Conservation (phyloP, 2,113 vertebrate genomes). For the Dasyprocta punctata region DNA sequence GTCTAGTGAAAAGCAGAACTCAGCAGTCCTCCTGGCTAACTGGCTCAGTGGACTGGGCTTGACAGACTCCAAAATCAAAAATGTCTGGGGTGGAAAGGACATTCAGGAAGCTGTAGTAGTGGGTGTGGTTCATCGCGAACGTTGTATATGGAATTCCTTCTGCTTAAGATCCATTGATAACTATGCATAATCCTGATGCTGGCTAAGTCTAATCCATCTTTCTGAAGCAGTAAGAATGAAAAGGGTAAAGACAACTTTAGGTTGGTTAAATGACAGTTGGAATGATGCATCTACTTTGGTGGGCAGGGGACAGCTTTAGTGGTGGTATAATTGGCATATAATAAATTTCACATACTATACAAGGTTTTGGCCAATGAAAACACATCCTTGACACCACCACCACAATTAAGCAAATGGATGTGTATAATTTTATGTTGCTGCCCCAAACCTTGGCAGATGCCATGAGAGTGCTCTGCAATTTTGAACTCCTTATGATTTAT, state of each 20-base stretch:
- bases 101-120: rapidly evolving
- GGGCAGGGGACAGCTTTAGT: not conserved
- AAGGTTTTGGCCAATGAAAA: not conserved
- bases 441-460: not conserved
- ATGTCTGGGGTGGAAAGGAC: not conserved
- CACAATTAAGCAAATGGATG: not conserved
- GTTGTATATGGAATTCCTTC: rapidly evolving
- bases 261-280: not conserved
- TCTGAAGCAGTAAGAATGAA: not conserved
- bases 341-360: not conserved
- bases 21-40: not conserved
- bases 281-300: not conserved
- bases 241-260: not conserved
- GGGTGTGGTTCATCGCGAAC: not conserved
- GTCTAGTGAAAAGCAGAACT: not conserved
- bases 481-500: not conserved
- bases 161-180: rapidly evolving
- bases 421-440: not conserved
- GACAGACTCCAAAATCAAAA: not conserved
- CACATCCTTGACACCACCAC: not conserved
- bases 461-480: not conserved
- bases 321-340: not conserved
- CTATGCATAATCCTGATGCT: not conserved
- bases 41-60: not conserved
- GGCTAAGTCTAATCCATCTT: not conserved